Evolutionary conservation across 2,888 invertebrate genomes (phyloP).

Genomic region (Dryocosmus kuriphilus): DNA sequence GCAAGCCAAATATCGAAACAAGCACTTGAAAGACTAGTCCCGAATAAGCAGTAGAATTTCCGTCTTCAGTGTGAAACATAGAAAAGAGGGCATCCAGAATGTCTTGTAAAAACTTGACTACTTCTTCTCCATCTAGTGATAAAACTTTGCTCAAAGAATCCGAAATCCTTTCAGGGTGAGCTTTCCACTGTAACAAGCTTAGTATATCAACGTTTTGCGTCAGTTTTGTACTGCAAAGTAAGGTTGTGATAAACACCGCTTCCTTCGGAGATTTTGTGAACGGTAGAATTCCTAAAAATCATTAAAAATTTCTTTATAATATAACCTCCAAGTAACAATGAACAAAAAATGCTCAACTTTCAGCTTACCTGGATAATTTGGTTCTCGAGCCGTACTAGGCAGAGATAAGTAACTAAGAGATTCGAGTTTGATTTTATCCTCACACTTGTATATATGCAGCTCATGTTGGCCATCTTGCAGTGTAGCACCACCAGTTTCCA

Average conservation of each 20-base stretch:
- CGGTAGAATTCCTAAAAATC: constrained; percentile 63
- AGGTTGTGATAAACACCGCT: constrained; percentile 87
- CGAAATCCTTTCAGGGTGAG: constrained; percentile 91
- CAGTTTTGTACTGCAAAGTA: constrained; percentile 96
- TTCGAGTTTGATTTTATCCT: constrained; percentile 86
- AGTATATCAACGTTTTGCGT: constrained; percentile 96
- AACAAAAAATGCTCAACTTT: background rate
- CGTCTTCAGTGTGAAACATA: constrained; percentile 95
- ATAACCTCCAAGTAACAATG: background rate
- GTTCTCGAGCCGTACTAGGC: constrained; percentile 75
- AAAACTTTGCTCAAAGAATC: constrained; percentile 91
- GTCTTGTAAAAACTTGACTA: constrained; percentile 96
- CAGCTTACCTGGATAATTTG: constrained; percentile 66
- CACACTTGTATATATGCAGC: constrained; percentile 95
- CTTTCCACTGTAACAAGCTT: constrained; percentile 94
- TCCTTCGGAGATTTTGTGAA: constrained; percentile 92
- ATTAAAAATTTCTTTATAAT: background rate
- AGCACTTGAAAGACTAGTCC: constrained; percentile 92
- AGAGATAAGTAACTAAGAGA: constrained; percentile 79
- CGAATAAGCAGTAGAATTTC: constrained; percentile 92
- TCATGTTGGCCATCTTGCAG: constrained; percentile 92
- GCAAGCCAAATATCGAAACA: constrained; percentile 93
- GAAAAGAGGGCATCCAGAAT: constrained; percentile 95
- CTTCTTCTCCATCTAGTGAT: constrained; percentile 90
- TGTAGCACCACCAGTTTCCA: constrained; percentile 95